Evolutionary conservation across 2,113 vertebrate species (phyloP), one percentile per base, ranked within the genome.

Genomic region (Menidia beryllina): DNA sequence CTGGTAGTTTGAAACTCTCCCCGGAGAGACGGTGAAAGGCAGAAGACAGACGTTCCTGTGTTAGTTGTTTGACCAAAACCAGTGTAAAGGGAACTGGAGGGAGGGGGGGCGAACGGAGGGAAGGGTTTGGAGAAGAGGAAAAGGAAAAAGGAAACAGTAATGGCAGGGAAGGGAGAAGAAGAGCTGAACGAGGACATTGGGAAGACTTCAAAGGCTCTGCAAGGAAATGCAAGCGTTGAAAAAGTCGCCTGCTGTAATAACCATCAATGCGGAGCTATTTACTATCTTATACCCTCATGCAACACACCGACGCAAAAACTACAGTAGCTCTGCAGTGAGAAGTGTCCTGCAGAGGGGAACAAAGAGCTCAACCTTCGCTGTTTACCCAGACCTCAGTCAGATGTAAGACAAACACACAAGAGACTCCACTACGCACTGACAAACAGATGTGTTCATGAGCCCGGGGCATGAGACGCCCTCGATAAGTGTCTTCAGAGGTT

Each of bases 371-470:
- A 72, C 82, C 85, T 62, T 66, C 14, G 12, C 57, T 82, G 85
- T 87, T 90, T 86, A 76, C 70, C 57, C 75, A 77, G 74, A 86
- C 48, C 59, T 84, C 67, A 34, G 56, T 83, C 68, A 55, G 66
- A 76, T 52, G 59, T 34, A 73, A 71, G 57, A 4, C 24, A 21
- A n/a, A 73, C 36, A 67, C 75, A 71, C 59, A 43, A 26, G 67
- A 77, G 82, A 75, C 81, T 87, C 60, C 75, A 66, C 73, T 27
- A 70, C 56, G 76, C 79, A 82, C 64, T 68, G 67, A 86, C 83
- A 82, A 90, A 86, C 87, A 90, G 81, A 90, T 88, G 88, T 81
- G 69, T 75, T 74, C 67, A 59, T 21, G 47, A 65, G 84, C 84
- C 86, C 0, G 12, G 27, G 81, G 91, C 83, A 66, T 15, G 38